Conservation (phyloP, 2,797 vertebrate genomes). For the Myiotriccus ornatus region DNA sequence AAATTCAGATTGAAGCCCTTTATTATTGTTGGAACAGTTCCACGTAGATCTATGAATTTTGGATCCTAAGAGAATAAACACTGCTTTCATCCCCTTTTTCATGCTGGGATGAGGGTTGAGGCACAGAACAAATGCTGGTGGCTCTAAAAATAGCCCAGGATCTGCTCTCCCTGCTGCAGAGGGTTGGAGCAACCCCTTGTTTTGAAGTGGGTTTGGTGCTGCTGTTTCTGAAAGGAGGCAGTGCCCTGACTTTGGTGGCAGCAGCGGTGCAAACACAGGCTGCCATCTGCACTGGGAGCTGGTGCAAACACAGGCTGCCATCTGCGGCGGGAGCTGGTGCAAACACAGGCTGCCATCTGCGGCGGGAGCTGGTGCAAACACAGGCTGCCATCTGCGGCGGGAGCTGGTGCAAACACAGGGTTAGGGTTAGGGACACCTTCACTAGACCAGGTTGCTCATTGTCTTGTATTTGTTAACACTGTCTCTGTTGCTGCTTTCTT, state of each 20-base stretch:
- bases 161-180: not conserved
- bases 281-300: not conserved
- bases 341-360: not conserved
- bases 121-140: not conserved
- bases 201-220: not conserved
- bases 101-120: not conserved
- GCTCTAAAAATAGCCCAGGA: slow-evolving; percentile 28
- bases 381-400: not conserved
- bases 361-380: too few relatives aligned
- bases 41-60: not conserved
- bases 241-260: not conserved
- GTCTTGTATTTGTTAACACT: not conserved
- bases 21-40: slow-evolving; percentile 8
- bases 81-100: not conserved
- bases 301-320: not conserved
- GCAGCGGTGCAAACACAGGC: slow-evolving; percentile 3
- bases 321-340: not conserved
- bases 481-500: not conserved
- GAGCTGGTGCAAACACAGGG: not conserved
- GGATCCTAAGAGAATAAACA: not conserved
- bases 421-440: too few relatives aligned
- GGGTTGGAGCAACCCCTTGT: not conserved
- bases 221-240: not conserved
- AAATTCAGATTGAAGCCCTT: not conserved
- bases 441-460: not conserved